Conservation (phyloP, 1,140 invertebrate species). For the Euglossa dilemma region DNA sequence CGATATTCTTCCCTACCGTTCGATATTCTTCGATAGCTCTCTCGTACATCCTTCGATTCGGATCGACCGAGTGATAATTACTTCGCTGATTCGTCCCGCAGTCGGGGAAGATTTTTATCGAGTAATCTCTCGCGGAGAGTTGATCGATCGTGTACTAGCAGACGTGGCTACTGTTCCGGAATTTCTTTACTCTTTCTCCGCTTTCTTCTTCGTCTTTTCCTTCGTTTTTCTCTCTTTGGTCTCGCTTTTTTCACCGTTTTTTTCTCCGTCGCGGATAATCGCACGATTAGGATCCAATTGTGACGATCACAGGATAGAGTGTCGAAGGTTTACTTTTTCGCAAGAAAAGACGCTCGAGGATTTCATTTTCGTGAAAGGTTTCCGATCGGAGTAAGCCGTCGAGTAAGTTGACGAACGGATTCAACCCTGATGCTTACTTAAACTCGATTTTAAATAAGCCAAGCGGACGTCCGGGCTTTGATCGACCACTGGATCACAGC, state of each 20-base stretch:
- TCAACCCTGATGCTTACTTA: too few relatives aligned
- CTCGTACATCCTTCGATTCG: too few relatives aligned
- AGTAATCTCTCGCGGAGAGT: neutral
- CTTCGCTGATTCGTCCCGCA: too few relatives aligned
- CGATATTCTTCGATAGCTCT: too few relatives aligned
- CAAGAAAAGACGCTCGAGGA: too few relatives aligned
- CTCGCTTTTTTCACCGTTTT: too few relatives aligned
- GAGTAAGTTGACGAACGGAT: neutral
- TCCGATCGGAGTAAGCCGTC: neutral
- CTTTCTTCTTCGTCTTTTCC: neutral
- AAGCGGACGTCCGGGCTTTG: too few relatives aligned
- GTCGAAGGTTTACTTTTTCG: neutral
- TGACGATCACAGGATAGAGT: neutral
- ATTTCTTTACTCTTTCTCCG: neutral
- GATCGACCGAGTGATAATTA: neutral
- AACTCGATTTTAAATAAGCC: neutral
- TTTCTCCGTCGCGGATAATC: too few relatives aligned
- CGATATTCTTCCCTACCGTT: too few relatives aligned
- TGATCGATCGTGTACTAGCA: neutral
- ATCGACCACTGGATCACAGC: neutral
- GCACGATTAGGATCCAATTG: neutral
- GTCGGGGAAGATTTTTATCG: neutral
- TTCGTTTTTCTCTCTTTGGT: neutral
- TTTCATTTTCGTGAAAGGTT: neutral
- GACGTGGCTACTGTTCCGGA: neutral